A percentile compares a stretch with the other conserved stretches of the same genome.
Conservation (phyloP, 23 tunicate species). For the Halocynthia aurantium region DNA sequence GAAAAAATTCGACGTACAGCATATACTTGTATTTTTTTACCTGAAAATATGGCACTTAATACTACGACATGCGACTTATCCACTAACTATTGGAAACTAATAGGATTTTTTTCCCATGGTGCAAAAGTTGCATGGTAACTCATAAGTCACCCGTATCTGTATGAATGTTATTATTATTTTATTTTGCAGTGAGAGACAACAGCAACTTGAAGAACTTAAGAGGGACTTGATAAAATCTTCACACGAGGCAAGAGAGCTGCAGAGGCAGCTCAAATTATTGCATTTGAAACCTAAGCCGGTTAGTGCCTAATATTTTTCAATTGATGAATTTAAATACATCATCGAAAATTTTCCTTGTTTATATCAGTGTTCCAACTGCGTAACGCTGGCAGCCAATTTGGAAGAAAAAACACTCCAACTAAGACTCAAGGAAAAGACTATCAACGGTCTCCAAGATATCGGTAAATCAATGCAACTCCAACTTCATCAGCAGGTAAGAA, state of each 20-base stretch:
- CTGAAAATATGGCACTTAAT: too few relatives aligned
- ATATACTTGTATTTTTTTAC: too few relatives aligned
- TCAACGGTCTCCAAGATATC: constrained; percentile 58
- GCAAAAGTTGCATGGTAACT: too few relatives aligned
- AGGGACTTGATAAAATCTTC: constrained; percentile 65
- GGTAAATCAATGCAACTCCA: constrained; percentile 86
- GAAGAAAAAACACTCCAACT: constrained; percentile 79
- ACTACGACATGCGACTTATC: too few relatives aligned
- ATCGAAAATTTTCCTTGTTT: background rate
- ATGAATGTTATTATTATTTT: too few relatives aligned
- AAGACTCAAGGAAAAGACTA: constrained; percentile 65
- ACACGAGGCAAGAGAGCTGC: constrained; percentile 76
- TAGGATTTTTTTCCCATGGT: too few relatives aligned
- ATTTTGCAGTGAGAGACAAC: constrained; percentile 63
- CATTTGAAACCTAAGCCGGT: constrained; percentile 41
- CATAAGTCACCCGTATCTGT: too few relatives aligned
- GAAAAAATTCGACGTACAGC: constrained; percentile 72
- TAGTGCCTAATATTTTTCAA: background rate
- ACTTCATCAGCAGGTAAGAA: constrained; percentile 63
- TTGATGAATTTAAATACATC: background rate
- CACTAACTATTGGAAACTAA: too few relatives aligned
- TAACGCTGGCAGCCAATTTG: constrained; percentile 34
- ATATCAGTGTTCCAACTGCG: constrained; percentile 71
- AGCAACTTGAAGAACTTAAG: constrained; percentile 79
- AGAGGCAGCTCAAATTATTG: constrained; percentile 50